Percentiles rank a stretch among this genome's conserved stretches.
Conservation (phyloP, 1,140 invertebrate species). For the Dinothrombium tinctorium region DNA sequence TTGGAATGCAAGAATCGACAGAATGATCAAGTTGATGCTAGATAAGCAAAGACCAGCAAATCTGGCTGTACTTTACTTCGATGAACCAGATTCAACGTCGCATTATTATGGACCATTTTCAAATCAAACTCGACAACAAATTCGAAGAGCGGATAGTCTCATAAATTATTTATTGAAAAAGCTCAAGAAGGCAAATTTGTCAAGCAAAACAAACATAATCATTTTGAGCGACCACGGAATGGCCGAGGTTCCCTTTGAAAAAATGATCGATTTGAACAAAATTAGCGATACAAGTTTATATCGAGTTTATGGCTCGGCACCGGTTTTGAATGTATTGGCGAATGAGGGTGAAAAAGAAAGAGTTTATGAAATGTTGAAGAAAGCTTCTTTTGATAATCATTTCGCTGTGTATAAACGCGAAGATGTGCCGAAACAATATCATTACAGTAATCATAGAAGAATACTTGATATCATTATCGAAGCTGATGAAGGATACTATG, state of each 20-base stretch:
- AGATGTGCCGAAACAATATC: conserved; percentile 20
- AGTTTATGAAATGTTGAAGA: not conserved
- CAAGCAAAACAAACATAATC: conserved; percentile 16
- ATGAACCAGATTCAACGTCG: conserved; percentile 13
- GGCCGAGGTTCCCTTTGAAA: conserved; percentile 13
- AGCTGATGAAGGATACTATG: too few relatives aligned
- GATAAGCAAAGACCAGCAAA: conserved; percentile 12
- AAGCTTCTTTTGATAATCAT: not conserved
- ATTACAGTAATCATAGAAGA: conserved; percentile 17
- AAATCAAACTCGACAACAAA: conserved; percentile 3
- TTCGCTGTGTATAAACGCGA: conserved; percentile 18
- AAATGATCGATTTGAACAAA: conserved; percentile 14
- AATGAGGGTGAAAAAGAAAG: conserved; percentile 5
- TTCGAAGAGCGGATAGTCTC: conserved; percentile 10
- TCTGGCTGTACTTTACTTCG: conserved; percentile 13
- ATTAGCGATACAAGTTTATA: conserved; percentile 13
- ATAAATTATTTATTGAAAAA: conserved; percentile 15
- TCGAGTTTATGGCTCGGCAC: conserved; percentile 12
- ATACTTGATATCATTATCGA: conserved; percentile 9
- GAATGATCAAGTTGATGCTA: conserved; percentile 9
- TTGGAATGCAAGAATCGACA: conserved; percentile 12
- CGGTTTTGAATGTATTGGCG: conserved; percentile 14
- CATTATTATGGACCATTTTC: conserved; percentile 13
- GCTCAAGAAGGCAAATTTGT: conserved; percentile 12
- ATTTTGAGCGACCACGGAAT: conserved; percentile 19